Evolutionary conservation across 2,113 vertebrate species (phyloP).

Genomic region (Centropus unirufus): DNA sequence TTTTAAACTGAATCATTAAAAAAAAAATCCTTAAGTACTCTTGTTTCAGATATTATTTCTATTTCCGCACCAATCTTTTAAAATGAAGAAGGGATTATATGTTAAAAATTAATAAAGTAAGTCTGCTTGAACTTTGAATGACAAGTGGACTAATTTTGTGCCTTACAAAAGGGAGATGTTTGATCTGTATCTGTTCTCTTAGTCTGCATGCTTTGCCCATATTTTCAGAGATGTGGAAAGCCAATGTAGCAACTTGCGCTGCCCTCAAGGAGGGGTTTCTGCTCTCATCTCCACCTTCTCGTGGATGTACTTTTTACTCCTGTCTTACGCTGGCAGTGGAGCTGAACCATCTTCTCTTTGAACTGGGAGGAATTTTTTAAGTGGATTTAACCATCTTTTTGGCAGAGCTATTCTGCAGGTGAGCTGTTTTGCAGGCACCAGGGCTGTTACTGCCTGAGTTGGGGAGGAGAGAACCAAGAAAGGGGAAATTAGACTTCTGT

Average conservation of each 20-base stretch:
- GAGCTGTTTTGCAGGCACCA: rapidly evolving
- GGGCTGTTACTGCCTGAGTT: background rate
- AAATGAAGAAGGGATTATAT: background rate
- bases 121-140: background rate
- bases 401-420: background rate
- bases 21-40: background rate
- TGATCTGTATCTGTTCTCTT: background rate
- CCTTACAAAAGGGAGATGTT: background rate
- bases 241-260: background rate
- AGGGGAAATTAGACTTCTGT: background rate
- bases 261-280: background rate
- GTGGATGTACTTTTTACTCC: background rate
- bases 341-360: background rate
- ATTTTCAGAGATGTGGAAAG: background rate
- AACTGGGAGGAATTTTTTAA: background rate
- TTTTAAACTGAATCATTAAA: background rate
- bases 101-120: background rate
- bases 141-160: background rate
- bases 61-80: background rate
- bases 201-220: rapidly evolving
- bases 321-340: background rate
- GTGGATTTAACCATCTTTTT: background rate
- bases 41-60: background rate
- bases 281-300: background rate
- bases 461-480: background rate